Evolutionary conservation across 2,113 vertebrate genomes (phyloP).

Genomic region (Poeciliopsis occidentalis): DNA sequence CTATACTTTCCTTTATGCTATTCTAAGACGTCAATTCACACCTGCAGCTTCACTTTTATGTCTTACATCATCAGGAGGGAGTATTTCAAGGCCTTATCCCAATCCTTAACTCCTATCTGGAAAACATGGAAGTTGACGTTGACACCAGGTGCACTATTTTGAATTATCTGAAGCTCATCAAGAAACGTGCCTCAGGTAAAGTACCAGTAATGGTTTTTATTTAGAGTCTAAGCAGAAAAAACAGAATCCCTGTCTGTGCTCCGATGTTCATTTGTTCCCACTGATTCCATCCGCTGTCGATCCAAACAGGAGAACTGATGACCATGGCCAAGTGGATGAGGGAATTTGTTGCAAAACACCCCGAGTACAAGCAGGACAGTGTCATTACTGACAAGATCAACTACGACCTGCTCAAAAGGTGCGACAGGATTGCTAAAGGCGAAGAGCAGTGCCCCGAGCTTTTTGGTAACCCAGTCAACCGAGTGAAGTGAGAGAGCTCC

Average conservation of each 20-base stretch:
- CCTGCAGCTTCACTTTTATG: background rate
- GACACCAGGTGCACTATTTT: conserved; percentile 97
- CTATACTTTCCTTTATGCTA: too few relatives aligned
- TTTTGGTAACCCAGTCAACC: conserved; percentile 86
- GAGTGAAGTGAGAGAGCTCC: conserved; percentile 77
- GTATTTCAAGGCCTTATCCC: conserved; percentile 96
- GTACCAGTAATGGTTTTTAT: background rate
- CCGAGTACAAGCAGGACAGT: conserved; percentile 95
- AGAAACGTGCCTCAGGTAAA: conserved; percentile 96
- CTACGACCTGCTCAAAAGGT: conserved; percentile 90
- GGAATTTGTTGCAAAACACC: conserved; percentile 90
- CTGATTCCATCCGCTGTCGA: background rate
- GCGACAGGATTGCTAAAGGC: conserved; percentile 89
- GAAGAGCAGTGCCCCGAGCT: conserved; percentile 90
- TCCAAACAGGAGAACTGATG: conserved; percentile 90
- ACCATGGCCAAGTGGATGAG: conserved; percentile 98
- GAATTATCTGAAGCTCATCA: conserved; percentile 97
- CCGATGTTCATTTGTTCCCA: background rate
- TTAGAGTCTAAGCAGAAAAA: background rate
- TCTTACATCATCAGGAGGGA: conserved; percentile 85
- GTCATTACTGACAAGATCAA: conserved; percentile 94
- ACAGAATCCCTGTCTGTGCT: background rate
- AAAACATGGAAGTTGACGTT: conserved; percentile 99
- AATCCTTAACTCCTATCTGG: conserved; percentile 95
- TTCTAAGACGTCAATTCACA: background rate